Evolutionary conservation across 2,888 invertebrate species (phyloP).

Genomic region (Pristionchus arcanus): DNA sequence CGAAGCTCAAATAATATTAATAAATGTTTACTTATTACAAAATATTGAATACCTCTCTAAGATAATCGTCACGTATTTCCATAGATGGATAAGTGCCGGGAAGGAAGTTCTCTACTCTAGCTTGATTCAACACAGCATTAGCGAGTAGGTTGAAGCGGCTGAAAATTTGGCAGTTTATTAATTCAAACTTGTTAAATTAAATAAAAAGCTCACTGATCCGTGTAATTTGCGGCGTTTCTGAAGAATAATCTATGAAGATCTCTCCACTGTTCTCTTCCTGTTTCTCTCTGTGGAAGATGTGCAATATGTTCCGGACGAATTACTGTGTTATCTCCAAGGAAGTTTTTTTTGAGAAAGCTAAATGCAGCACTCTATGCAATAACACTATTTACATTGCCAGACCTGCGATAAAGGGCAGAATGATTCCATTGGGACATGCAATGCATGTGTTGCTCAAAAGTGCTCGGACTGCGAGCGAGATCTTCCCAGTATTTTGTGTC

Average conservation of each 20-base stretch:
- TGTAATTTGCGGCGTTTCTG: neutral
- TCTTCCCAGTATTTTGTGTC: conserved; percentile 1
- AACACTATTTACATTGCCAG: neutral
- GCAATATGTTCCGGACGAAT: neutral
- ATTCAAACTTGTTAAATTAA: neutral
- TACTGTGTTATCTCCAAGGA: neutral
- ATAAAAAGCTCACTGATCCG: neutral
- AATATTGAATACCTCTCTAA: no score
- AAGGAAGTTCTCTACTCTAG: no score
- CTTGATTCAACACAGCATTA: no score
- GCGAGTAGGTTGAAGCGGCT: no score
- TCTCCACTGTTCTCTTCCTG: neutral
- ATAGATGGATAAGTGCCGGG: no score
- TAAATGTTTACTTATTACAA: no score
- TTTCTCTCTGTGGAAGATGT: neutral
- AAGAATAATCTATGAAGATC: neutral
- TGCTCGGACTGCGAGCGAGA: neutral
- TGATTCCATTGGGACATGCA: neutral
- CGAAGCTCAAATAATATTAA: no score
- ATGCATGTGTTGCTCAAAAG: neutral
- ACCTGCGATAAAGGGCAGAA: neutral
- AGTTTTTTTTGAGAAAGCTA: neutral
- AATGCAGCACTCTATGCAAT: neutral
- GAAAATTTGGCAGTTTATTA: no score
- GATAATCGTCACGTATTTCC: no score